These are phyloP conservation scores for Alethe diademata DNA, from an alignment of 2,113 vertebrate species.

Conservation along the genomic window DNA sequence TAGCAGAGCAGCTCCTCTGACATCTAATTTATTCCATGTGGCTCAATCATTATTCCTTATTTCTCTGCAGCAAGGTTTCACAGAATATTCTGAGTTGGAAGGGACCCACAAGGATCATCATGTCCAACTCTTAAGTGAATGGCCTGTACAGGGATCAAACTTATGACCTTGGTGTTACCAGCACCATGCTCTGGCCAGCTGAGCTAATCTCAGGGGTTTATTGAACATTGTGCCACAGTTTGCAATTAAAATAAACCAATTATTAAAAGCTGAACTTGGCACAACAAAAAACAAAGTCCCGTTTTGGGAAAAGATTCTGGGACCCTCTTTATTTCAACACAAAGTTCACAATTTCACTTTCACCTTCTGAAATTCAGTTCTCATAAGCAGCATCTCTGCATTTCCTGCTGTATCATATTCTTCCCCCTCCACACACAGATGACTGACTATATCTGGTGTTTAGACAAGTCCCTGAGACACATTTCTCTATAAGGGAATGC, in stretches of 20 bases:
- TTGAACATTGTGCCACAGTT: neutral
- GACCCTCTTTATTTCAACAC: neutral
- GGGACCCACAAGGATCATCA: neutral
- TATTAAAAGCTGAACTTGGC: neutral
- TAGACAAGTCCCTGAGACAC: neutral
- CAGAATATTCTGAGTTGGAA: neutral
- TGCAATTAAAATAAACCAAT: constrained; percentile 19
- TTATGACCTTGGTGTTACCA: neutral
- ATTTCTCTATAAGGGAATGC: neutral
- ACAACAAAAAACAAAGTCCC: neutral
- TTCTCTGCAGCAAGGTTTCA: constrained; percentile 14
- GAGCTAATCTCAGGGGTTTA: neutral
- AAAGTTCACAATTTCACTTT: neutral
- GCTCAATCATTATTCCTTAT: constrained; percentile 41
- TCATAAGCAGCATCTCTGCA: neutral
- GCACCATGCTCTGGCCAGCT: neutral
- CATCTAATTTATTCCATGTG: constrained; percentile 50
- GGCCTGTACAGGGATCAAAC: neutral
- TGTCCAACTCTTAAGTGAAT: neutral
- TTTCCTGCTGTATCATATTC: neutral
- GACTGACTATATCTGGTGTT: neutral
- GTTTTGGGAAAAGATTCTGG: neutral
- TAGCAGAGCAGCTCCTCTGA: constrained; percentile 47
- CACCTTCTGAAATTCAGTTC: neutral
- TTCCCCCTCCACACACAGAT: neutral